phyloP scores from a whole-genome alignment of 2,113 vertebrate genomes.

The Monopterus albus region DNA sequence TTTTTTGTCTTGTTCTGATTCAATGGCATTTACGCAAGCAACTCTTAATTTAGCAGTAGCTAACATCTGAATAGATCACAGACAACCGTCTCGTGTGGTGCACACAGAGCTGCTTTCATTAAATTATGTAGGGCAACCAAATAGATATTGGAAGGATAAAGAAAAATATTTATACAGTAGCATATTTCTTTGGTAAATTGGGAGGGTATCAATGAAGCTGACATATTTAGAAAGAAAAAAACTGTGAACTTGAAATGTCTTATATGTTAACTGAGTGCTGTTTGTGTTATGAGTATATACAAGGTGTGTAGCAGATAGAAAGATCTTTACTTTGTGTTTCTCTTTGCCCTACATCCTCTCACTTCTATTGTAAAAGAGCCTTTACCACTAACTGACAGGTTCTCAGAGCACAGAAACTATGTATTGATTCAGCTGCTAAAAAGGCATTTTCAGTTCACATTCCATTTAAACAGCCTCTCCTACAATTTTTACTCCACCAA shows the following conservation, averaged over 20 bases:
- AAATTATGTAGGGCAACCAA: slow-evolving; percentile 22
- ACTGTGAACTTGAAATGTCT: background rate
- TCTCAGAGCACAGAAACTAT: slow-evolving; percentile 50
- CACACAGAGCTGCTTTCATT: slow-evolving; percentile 55
- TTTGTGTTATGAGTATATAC: slow-evolving; percentile 3
- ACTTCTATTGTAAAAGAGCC: slow-evolving; percentile 58
- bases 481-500: slow-evolving; percentile 65
- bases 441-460: slow-evolving; percentile 83
- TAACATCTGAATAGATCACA: slow-evolving; percentile 54
- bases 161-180: background rate
- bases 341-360: slow-evolving; percentile 19
- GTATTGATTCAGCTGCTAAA: slow-evolving; percentile 72
- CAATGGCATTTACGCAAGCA: slow-evolving; percentile 72
- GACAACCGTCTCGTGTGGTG: slow-evolving; percentile 14
- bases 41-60: slow-evolving; percentile 72
- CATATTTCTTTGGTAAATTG: background rate
- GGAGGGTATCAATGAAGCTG: background rate
- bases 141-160: slow-evolving; percentile 6
- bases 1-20: slow-evolving; percentile 47
- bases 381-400: slow-evolving; percentile 61
- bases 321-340: slow-evolving; percentile 20
- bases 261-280: background rate
- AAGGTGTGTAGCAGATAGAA: background rate
- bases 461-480: slow-evolving; percentile 72
- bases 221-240: background rate